phyloP scores from a whole-genome alignment of 2,113 vertebrate genomes.

The Podarcis cretensis region DNA sequence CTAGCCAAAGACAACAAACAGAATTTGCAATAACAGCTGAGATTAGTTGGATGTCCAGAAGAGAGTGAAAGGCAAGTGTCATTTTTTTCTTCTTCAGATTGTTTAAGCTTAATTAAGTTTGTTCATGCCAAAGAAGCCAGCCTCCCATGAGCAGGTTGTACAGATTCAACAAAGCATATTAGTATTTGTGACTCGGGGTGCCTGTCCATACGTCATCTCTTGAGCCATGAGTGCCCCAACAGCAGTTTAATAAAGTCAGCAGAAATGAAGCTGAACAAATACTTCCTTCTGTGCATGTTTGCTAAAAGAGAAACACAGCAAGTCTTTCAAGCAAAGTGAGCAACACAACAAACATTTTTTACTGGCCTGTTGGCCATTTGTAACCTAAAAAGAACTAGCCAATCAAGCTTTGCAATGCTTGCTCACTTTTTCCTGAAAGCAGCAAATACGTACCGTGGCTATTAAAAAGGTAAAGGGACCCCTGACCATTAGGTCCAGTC shows the following conservation, averaged over 20 bases:
- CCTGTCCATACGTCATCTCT: background rate
- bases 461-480: too few species aligned
- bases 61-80: background rate
- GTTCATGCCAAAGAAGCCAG: background rate
- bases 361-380: background rate
- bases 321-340: background rate
- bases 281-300: background rate
- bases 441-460: background rate
- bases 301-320: background rate
- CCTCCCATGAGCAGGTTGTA: background rate
- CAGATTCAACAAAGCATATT: background rate
- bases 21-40: slow-evolving; percentile 18
- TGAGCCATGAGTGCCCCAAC: background rate
- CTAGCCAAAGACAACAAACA: slow-evolving; percentile 56
- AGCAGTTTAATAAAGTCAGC: background rate
- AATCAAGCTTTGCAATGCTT: background rate
- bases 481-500: too few species aligned
- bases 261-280: background rate
- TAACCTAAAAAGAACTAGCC: background rate
- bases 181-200: background rate
- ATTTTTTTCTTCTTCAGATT: background rate
- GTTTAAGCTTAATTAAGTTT: background rate
- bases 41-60: slow-evolving; percentile 52
- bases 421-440: background rate
- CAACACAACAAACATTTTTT: background rate